These are phyloP conservation scores for Stigmatopora nigra DNA, from an alignment of 2,113 vertebrate genomes.

Conservation along the genomic window DNA sequence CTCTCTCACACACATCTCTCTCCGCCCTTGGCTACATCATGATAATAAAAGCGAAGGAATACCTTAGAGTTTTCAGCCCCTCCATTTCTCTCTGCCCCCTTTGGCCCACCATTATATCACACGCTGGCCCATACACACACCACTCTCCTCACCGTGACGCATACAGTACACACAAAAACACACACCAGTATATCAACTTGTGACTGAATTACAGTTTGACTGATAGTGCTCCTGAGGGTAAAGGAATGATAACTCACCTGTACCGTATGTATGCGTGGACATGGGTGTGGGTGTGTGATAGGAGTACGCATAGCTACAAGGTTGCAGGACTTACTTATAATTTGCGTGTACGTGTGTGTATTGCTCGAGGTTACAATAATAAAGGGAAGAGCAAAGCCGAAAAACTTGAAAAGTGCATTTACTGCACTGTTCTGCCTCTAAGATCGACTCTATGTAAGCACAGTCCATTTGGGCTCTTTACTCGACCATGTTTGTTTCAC, in stretches of 20 bases:
- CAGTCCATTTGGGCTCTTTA: constrained; percentile 11
- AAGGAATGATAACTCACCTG: constrained; percentile 62
- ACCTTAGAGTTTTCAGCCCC: constrained; percentile 57
- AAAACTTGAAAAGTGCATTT: constrained; percentile 34
- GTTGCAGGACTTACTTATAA: constrained; percentile 37
- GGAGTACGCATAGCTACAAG: constrained; percentile 43
- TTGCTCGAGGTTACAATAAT: constrained; percentile 46
- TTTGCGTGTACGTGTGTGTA: constrained; percentile 8
- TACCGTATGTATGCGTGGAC: constrained; percentile 34
- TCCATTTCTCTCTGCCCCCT: constrained; percentile 57
- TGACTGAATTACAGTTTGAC: constrained; percentile 68
- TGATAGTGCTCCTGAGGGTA: constrained; percentile 67
- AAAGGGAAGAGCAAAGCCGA: constrained; percentile 37
- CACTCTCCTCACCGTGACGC: constrained; percentile 16
- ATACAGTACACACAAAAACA: constrained; percentile 22
- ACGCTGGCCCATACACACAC: constrained; percentile 22
- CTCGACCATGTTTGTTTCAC: constrained; percentile 1
- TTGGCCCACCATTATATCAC: constrained; percentile 60
- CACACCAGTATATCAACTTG: constrained; percentile 58
- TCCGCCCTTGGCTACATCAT: constrained; percentile 47
- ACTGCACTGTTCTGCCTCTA: constrained; percentile 28
- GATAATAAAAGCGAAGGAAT: constrained; percentile 67
- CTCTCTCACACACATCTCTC: constrained; percentile 5
- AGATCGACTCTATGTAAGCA: constrained; percentile 19
- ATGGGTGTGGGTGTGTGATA: constrained; percentile 15